These are phyloP conservation scores for Notodonta dromedarius DNA, from an alignment of 2,888 invertebrate genomes.

Conservation along the genomic window DNA sequence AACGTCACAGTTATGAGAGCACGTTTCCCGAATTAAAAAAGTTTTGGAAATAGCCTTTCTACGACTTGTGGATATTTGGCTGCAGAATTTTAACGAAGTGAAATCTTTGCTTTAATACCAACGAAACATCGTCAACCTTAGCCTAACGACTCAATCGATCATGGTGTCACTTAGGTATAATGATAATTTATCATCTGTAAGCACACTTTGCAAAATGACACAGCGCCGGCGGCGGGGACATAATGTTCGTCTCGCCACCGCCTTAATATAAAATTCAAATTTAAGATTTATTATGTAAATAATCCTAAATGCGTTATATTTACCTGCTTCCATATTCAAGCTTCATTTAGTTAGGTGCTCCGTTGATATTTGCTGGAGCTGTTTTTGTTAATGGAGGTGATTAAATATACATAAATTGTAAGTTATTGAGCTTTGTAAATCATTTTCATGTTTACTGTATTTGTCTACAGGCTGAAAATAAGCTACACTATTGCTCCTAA, in stretches of 20 bases:
- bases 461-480: no score
- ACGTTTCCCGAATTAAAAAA: not conserved
- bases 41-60: not conserved
- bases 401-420: slow-evolving; percentile 16
- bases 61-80: slow-evolving; percentile 1
- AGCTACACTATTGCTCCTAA: no score
- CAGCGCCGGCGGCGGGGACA: slow-evolving; percentile 32
- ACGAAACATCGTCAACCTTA: slow-evolving; percentile 40
- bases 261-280: slow-evolving; percentile 46
- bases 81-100: slow-evolving; percentile 12
- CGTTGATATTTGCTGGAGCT: slow-evolving; percentile 11
- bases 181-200: slow-evolving; percentile 63
- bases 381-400: no score
- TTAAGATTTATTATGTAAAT: slow-evolving; percentile 36
- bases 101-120: slow-evolving; percentile 20
- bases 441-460: no score
- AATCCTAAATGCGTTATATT: slow-evolving; percentile 29
- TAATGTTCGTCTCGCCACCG: slow-evolving; percentile 40
- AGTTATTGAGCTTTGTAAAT: no score
- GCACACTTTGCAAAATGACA: slow-evolving; percentile 52
- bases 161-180: slow-evolving; percentile 55
- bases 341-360: slow-evolving; percentile 9
- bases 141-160: slow-evolving; percentile 59
- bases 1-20: no score
- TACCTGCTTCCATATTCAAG: slow-evolving; percentile 35